These are phyloP conservation scores for Bos javanicus DNA, from an alignment of 2,113 vertebrate species.

Conservation along the genomic window DNA sequence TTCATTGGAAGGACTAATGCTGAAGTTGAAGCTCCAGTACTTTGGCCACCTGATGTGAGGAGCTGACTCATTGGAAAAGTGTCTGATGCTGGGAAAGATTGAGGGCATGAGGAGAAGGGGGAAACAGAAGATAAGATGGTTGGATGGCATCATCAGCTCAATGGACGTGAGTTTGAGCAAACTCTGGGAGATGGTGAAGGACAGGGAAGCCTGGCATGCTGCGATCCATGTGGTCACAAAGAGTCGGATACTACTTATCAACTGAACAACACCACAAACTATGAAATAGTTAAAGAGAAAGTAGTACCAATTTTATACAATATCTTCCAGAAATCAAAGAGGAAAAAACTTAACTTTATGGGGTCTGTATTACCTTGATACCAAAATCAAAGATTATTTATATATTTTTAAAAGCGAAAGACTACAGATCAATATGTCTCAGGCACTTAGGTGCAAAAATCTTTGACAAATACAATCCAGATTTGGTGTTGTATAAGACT, in stretches of 20 bases:
- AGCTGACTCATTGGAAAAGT: neutral
- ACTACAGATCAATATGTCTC: neutral
- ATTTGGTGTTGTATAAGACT: neutral
- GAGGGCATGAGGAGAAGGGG: neutral
- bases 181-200: neutral
- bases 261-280: neutral
- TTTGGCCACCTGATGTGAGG: neutral
- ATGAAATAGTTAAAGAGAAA: conserved; percentile 2
- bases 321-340: neutral
- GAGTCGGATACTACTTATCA: neutral
- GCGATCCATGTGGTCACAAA: neutral
- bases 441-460: conserved; percentile 7
- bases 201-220: neutral
- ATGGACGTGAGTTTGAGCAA: neutral
- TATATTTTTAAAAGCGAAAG: neutral
- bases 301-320: neutral
- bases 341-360: conserved; percentile 1
- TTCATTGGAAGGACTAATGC: neutral
- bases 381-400: neutral
- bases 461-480: neutral
- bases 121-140: neutral
- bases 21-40: neutral
- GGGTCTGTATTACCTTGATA: neutral
- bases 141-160: neutral
- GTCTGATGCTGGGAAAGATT: neutral